phyloP scores from a whole-genome alignment of 2,113 vertebrate genomes.

The Tachysurus fulvidraco region DNA sequence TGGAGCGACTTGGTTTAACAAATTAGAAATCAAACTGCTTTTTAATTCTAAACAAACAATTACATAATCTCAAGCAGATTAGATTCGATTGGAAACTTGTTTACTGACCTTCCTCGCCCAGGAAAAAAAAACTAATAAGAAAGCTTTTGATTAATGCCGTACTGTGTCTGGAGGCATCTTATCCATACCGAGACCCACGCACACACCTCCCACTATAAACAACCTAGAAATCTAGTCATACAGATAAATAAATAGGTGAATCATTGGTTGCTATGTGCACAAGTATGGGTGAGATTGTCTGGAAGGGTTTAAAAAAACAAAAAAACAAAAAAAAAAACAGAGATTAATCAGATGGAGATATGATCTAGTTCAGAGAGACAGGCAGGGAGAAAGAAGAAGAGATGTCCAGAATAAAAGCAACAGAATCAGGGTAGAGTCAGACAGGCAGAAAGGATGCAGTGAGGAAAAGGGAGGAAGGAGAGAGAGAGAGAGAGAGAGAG shows the following conservation, averaged over 20 bases:
- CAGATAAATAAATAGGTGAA: conserved; percentile 34
- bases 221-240: conserved; percentile 10
- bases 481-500: not conserved
- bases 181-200: not conserved
- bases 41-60: not conserved
- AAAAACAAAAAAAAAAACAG: not conserved
- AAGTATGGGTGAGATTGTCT: conserved; percentile 33
- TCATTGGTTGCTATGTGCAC: conserved; percentile 54
- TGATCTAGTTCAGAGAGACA: not conserved
- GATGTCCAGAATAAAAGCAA: not conserved
- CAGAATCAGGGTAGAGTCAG: not conserved
- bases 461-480: not conserved
- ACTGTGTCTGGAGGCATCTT: not conserved
- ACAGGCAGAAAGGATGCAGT: not conserved
- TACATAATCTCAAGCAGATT: not conserved
- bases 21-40: not conserved
- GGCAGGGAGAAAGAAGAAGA: too few species aligned
- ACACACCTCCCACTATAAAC: conserved; percentile 6
- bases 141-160: too few species aligned
- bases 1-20: not conserved
- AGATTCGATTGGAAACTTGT: not conserved
- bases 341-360: conserved; percentile 18
- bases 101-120: not conserved
- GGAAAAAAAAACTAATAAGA: not conserved
- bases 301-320: not conserved